These are phyloP conservation scores for Ennomos erosarius DNA, from an alignment of 2,888 invertebrate species.

Conservation along the genomic window DNA sequence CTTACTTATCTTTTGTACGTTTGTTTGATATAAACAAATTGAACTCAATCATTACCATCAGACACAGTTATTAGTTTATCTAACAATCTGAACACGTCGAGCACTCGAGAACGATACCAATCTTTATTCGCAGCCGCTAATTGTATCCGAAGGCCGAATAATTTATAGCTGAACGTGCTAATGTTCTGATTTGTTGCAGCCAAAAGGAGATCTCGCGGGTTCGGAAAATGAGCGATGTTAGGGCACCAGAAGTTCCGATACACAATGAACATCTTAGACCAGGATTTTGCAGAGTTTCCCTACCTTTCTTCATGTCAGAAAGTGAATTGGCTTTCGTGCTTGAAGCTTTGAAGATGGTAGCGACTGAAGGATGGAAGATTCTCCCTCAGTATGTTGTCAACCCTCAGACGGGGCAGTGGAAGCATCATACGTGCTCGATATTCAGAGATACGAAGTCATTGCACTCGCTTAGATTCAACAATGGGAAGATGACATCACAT, in stretches of 20 bases:
- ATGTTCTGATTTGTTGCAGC: constrained; percentile 57
- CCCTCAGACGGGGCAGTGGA: constrained; percentile 95
- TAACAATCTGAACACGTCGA: constrained; percentile 34
- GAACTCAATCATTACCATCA: constrained; percentile 2
- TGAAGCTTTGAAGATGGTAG: constrained; percentile 94
- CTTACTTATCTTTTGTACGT: neutral
- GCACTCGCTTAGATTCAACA: constrained; percentile 89
- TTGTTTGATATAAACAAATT: constrained; percentile 5
- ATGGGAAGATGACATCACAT: constrained; percentile 90
- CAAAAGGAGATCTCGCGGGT: constrained; percentile 77
- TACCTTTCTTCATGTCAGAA: constrained; percentile 94
- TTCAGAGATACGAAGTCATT: constrained; percentile 94
- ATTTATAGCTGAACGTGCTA: constrained; percentile 33
- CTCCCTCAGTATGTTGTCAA: constrained; percentile 95
- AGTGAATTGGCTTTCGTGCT: constrained; percentile 92
- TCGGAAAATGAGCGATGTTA: constrained; percentile 73
- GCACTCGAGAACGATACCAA: constrained; percentile 38
- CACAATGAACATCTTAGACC: constrained; percentile 91
- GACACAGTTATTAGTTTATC: constrained; percentile 55
- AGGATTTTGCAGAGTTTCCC: constrained; percentile 93
- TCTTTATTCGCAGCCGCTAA: constrained; percentile 46
- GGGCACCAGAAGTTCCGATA: constrained; percentile 74
- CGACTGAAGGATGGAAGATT: constrained; percentile 95
- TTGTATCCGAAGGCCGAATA: constrained; percentile 48
- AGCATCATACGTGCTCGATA: constrained; percentile 91